These are phyloP conservation scores for Watsonalla binaria DNA, from an alignment of 2,888 invertebrate species.

Conservation along the genomic window DNA sequence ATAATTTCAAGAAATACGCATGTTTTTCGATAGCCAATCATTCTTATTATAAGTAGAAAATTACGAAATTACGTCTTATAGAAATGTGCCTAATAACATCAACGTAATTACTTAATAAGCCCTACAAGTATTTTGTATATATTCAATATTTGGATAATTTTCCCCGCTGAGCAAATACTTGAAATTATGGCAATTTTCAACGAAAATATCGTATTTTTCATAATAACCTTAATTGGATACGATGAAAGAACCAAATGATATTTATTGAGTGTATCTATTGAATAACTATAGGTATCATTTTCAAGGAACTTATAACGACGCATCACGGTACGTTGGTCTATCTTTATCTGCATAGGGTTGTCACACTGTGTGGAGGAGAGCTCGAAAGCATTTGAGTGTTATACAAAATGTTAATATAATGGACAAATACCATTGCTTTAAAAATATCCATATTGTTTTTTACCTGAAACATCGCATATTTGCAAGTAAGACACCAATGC, in stretches of 20 bases:
- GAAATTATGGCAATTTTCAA: not conserved
- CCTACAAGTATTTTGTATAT: not conserved
- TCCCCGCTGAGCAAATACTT: not conserved
- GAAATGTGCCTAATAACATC: not conserved
- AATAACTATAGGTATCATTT: not conserved
- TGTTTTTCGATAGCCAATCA: not conserved
- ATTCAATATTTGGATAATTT: not conserved
- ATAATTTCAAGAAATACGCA: too few relatives aligned
- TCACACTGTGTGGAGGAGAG: not conserved
- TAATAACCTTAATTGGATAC: not conserved
- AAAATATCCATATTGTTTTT: too few relatives aligned
- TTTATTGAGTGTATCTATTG: not conserved
- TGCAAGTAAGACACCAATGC: too few relatives aligned
- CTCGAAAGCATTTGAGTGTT: too few relatives aligned
- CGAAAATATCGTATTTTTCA: not conserved
- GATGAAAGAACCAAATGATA: not conserved
- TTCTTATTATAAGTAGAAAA: not conserved
- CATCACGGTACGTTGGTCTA: conserved; percentile 1
- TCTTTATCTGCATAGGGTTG: not conserved
- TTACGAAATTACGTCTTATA: not conserved
- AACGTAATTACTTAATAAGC: not conserved
- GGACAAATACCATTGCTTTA: too few relatives aligned
- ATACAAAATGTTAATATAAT: too few relatives aligned
- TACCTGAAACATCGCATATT: too few relatives aligned
- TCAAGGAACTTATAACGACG: conserved; percentile 5